Evolutionary conservation across 2,797 vertebrate genomes (phyloP), one percentile per base, ranked within the genome.

Genomic region (Euphonia xanthogaster): DNA sequence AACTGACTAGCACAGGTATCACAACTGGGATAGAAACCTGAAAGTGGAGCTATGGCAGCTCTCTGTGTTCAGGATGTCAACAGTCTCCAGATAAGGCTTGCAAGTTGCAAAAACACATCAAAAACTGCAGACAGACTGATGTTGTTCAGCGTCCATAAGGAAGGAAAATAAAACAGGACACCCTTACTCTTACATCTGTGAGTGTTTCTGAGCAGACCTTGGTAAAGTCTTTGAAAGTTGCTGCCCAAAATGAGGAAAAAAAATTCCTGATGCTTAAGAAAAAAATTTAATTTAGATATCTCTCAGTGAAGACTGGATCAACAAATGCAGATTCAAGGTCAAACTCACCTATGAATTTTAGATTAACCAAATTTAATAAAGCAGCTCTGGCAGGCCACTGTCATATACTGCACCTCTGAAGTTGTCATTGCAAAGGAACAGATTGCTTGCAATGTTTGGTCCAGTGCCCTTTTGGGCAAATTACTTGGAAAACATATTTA

Each of bases 321-420:
- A 75, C 13, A 61, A 72, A 74, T 37, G 37, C 14, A 74, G 25
- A 84, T 35, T 74, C 54, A 83, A 94, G 53, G 75, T 80, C 61
- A 83, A 91, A 89, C 12, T 63, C 53, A 89, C 10, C 33, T 58
- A 65, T 28, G 19, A 42, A 77, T 77, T 90, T 92, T 13, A 57
- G 13, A 74, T 71, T n/a, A 82, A 73, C 9, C 1, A 3, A 62
- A 61, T 67, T 37, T 74, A 88, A 75, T 58, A 42, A n/a, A 88
- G 63, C n/a, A 70, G 47, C 57, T 42, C 18, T 67, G 45, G 17
- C 57, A 87, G 55, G 35, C 25, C 44, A 20, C 2, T 72, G 31
- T 51, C 63, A 66, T 3, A 21, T 24, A 47, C n/a, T 0, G 0
- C 50, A 67, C 14, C 28, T 61, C 76, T 51, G 39, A 0, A 3